These are phyloP conservation scores for Onthophagus taurus DNA, from an alignment of 1,140 invertebrate genomes.

Conservation along the genomic window DNA sequence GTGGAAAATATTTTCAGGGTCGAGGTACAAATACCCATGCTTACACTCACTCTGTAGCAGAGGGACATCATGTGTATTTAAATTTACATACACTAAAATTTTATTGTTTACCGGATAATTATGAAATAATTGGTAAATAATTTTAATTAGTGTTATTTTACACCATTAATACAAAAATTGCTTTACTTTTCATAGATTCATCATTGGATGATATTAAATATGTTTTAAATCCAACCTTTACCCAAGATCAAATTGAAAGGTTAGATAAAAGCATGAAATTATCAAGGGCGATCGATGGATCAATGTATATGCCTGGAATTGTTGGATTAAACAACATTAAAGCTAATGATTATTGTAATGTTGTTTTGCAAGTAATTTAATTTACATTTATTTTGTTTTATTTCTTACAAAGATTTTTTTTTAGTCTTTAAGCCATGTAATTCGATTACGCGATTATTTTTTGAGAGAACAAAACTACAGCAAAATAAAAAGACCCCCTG, in stretches of 20 bases:
- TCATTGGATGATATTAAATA: conserved; percentile 99
- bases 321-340: conserved; percentile 99
- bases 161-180: conserved; percentile 5
- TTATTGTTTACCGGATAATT: conserved; percentile 99
- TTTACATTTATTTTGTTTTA: conserved; percentile 7
- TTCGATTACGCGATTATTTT: conserved; percentile 91
- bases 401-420: no score
- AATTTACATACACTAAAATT: conserved; percentile 97
- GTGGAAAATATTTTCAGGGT: conserved; percentile 99
- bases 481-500: conserved; percentile 80
- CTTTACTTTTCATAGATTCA: conserved; percentile 61
- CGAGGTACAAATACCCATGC: conserved; percentile 97
- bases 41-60: conserved; percentile 96
- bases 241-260: conserved; percentile 64
- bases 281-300: conserved; percentile 93
- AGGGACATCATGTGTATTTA: conserved; percentile 95
- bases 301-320: conserved; percentile 92
- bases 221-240: conserved; percentile 96
- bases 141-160: conserved; percentile 9
- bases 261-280: conserved; percentile 79
- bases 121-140: conserved; percentile 88
- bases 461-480: conserved; percentile 88
- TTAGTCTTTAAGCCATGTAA: conserved; percentile 88
- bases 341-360: conserved; percentile 99
- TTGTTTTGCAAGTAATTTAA: conserved; percentile 79